These are phyloP conservation scores for Habroteleia sp. DNA, from an alignment of 2,888 invertebrate genomes.

Conservation along the genomic window DNA sequence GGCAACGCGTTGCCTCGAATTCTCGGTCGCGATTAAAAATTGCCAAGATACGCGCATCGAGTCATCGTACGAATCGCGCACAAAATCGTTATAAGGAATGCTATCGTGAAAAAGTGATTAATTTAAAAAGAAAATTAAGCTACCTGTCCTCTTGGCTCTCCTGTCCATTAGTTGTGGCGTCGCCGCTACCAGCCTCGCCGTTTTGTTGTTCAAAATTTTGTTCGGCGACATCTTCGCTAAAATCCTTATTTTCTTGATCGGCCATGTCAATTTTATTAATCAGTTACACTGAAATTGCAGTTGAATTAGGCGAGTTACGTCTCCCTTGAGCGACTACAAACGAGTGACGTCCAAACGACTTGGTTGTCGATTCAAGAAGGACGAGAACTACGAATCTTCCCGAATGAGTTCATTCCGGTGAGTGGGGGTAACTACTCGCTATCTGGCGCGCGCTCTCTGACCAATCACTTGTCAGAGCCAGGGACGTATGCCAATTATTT, in stretches of 20 bases:
- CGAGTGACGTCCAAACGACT: slow-evolving; percentile 71
- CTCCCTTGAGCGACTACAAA: slow-evolving; percentile 42
- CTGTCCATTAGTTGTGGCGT: slow-evolving; percentile 86
- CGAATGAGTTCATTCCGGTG: no score
- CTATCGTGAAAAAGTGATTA: background rate
- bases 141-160: slow-evolving; percentile 81
- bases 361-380: slow-evolving; percentile 79
- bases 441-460: no score
- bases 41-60: slow-evolving; percentile 11
- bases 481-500: no score
- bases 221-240: slow-evolving; percentile 80
- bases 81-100: no score
- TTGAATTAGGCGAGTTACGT: background rate
- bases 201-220: slow-evolving; percentile 81
- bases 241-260: slow-evolving; percentile 80
- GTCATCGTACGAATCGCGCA: slow-evolving; percentile 8
- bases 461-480: no score
- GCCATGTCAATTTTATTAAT: slow-evolving; percentile 72
- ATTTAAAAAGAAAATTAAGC: slow-evolving; percentile 59
- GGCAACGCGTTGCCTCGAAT: no score
- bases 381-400: no score
- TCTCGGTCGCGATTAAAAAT: background rate
- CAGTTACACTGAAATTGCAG: slow-evolving; percentile 11
- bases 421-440: no score
- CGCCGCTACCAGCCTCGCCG: slow-evolving; percentile 83